Conservation (phyloP, 2,888 invertebrate species). For the Ernsta delagoae region DNA sequence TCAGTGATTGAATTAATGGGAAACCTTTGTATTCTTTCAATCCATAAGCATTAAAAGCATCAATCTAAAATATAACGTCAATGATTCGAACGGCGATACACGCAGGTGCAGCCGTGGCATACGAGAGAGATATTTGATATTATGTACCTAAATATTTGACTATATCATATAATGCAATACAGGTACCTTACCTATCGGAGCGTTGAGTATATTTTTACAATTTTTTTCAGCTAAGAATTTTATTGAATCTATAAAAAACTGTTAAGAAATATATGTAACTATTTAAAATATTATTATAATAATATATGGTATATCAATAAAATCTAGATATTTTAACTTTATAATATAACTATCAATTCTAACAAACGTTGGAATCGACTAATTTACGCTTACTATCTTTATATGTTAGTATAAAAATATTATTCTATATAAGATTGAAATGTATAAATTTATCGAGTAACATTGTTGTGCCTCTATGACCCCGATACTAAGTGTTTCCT, state of each 20-base stretch:
- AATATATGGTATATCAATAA: slow-evolving; percentile 44
- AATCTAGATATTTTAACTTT: slow-evolving; percentile 35
- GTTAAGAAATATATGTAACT: slow-evolving; percentile 39
- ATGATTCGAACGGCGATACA: not conserved
- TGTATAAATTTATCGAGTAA: slow-evolving; percentile 66
- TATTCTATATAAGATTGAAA: slow-evolving; percentile 70
- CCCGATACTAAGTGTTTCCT: slow-evolving; percentile 52
- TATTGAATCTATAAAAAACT: slow-evolving; percentile 48
- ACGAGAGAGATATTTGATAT: slow-evolving; percentile 72
- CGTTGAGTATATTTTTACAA: slow-evolving; percentile 68
- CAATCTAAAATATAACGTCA: not conserved
- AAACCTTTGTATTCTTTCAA: no score
- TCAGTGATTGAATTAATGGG: not conserved
- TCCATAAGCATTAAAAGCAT: no score
- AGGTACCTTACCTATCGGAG: slow-evolving; percentile 53
- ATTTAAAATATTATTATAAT: slow-evolving; percentile 24
- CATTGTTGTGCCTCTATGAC: slow-evolving; percentile 73
- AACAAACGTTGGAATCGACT: slow-evolving; percentile 63
- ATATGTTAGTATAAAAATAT: slow-evolving; percentile 71
- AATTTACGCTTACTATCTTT: slow-evolving; percentile 83
- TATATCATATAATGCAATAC: slow-evolving; percentile 41
- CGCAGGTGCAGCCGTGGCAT: slow-evolving; percentile 29
- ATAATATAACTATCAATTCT: slow-evolving; percentile 47
- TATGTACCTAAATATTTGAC: slow-evolving; percentile 45
- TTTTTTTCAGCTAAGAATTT: slow-evolving; percentile 56